Base-by-base conservation (phyloP, 2,113 vertebrate genomes). In the Psittacara wagleri region DNA sequence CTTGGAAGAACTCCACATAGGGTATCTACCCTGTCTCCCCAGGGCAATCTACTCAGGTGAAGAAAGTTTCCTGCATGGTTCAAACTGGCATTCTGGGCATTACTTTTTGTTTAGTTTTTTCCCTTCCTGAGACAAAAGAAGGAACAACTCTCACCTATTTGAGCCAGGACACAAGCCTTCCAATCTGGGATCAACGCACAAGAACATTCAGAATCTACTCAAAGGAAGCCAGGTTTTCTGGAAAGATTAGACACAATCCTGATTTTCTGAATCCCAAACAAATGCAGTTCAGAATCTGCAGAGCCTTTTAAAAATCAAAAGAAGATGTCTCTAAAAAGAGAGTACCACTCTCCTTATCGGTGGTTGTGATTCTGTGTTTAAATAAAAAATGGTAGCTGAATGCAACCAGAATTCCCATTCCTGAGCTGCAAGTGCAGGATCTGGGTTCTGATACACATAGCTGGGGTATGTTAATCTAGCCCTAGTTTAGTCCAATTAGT, bases 1-100 rank as follows among this genome's bases (percentile, higher is more conserved):
- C 46, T 94, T 97, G 95, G 84, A 97, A 95, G 59, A 70, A 27
- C 63, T 94, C 79, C 94, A 96, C 11, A 0, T 18, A 55, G 79
- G 82, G 83, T 86, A 85, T 74, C 78, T 91, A 37, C 66, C 39
- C 33, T 79, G 61, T 83, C 67, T 76, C 76, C 86, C 62, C 44
- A 61, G 69, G 75, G 90, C 78, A 76, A 10, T 44, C 72, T 64
- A 8, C 48, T 85, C 49, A 33, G 54, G 41, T 46, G 72, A 88
- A 68, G 59, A 88, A 62, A 39, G 31, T 80, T 73, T 46, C 82
- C 72, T 72, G 61, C 55, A 10, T 63, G 25, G 46, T 75, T 96
- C 64, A 48, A 10, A 68, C 28, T 83, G 84, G 48, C 64, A 81
- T 85, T 76, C 43, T 66, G 64, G 55, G 43, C 55, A 67, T 31